A percentile compares a stretch with the other conserved stretches of the same genome.
phyloP scores from a whole-genome alignment of 64 coral and sea anemone species.

The Montipora efflorescens region DNA sequence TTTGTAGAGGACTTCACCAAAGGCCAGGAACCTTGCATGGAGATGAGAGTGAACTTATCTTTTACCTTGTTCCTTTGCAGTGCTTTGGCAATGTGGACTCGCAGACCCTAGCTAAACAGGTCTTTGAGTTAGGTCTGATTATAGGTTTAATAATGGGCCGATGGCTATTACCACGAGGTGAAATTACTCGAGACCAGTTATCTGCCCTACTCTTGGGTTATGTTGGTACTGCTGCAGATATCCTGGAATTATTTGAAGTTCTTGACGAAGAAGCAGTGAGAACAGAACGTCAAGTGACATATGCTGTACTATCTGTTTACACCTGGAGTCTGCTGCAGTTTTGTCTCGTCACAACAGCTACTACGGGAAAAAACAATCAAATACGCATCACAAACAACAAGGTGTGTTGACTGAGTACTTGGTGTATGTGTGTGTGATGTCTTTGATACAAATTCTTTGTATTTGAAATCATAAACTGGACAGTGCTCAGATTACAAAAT shows the following conservation, averaged over 20 bases:
- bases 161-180: slow-evolving; percentile 95
- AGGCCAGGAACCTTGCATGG: too few species aligned
- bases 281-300: slow-evolving; percentile 52
- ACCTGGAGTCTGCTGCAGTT: slow-evolving; percentile 98
- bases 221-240: slow-evolving; percentile 96
- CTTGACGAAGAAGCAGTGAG: slow-evolving; percentile 86
- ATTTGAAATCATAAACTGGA: too few species aligned
- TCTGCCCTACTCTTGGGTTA: slow-evolving; percentile 95
- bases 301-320: slow-evolving; percentile 88
- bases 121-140: slow-evolving; percentile 91
- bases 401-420: slow-evolving; percentile 37
- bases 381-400: slow-evolving; percentile 92
- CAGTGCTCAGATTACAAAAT: too few species aligned
- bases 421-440: neutral
- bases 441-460: too few species aligned
- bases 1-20: too few species aligned
- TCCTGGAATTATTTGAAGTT: slow-evolving; percentile 95
- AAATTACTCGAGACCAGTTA: slow-evolving; percentile 98
- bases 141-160: slow-evolving; percentile 92
- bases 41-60: neutral
- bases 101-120: slow-evolving; percentile 69
- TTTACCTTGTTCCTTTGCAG: neutral
- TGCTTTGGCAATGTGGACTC: slow-evolving; percentile 61
- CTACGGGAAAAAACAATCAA: slow-evolving; percentile 93
- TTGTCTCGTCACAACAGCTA: slow-evolving; percentile 97